Percentiles rank a stretch among this genome's conserved stretches.
Conservation (phyloP, 1,140 invertebrate species). For the Lerema accius region DNA sequence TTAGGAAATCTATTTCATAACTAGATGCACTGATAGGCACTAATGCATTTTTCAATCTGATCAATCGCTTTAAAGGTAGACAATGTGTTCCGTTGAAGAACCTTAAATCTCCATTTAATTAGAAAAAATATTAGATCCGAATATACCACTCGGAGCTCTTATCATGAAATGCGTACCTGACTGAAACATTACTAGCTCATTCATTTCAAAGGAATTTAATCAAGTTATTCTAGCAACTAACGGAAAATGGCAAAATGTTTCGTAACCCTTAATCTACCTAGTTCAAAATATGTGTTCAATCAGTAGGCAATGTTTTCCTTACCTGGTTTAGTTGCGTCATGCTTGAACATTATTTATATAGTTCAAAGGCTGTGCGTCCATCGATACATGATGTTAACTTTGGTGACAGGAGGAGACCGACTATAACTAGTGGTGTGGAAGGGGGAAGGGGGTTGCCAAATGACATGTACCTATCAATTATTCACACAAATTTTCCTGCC, state of each 20-base stretch:
- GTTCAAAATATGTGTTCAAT: conserved; percentile 16
- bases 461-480: conserved; percentile 78
- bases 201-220: not conserved
- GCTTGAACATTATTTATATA: conserved; percentile 11
- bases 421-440: conserved; percentile 47
- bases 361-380: conserved; percentile 12
- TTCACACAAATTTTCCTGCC: conserved; percentile 75
- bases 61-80: not conserved
- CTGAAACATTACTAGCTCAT: not conserved
- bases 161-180: not conserved
- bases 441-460: conserved; percentile 75
- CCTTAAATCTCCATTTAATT: too few relatives aligned
- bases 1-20: too few relatives aligned
- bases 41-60: too few relatives aligned
- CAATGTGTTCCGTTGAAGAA: not conserved
- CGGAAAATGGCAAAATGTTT: conserved; percentile 6
- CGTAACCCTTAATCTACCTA: not conserved
- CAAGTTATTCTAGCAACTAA: not conserved
- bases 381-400: conserved; percentile 40
- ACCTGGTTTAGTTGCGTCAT: conserved; percentile 8
- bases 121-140: not conserved
- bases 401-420: conserved; percentile 49
- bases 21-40: too few relatives aligned
- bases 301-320: conserved; percentile 17
- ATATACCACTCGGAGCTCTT: not conserved